A percentile compares a stretch with the other conserved stretches of the same genome.
Evolutionary conservation across 2,888 invertebrate species (phyloP).

Genomic region (Drosophila pseudotalamancana): DNA sequence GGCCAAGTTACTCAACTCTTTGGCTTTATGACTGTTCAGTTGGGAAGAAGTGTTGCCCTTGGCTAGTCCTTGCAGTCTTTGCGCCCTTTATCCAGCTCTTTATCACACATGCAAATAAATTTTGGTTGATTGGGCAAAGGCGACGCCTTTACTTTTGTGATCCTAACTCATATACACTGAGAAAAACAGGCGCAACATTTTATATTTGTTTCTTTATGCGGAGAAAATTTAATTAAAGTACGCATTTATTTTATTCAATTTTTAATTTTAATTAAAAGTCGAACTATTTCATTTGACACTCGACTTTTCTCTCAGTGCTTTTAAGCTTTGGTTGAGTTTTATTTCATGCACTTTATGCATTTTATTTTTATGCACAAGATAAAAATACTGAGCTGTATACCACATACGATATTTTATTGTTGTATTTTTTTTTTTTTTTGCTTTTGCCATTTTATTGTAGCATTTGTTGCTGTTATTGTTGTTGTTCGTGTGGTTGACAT

Average conservation of each 20-base stretch:
- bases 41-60: background rate
- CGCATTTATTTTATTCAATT: background rate
- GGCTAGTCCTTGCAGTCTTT: background rate
- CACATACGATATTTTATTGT: conserved; percentile 61
- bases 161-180: conserved; percentile 23
- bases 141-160: conserved; percentile 32
- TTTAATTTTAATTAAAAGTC: too few relatives aligned
- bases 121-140: conserved; percentile 28
- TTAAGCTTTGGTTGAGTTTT: conserved; percentile 11
- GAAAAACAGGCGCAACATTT: background rate
- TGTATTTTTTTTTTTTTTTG: conserved; percentile 54
- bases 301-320: conserved; percentile 21
- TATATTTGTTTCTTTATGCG: background rate
- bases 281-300: too few relatives aligned
- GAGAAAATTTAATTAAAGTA: too few relatives aligned
- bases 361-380: conserved; percentile 40
- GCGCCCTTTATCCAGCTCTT: background rate
- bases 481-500: conserved; percentile 51
- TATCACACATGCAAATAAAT: conserved; percentile 51
- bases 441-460: conserved; percentile 56
- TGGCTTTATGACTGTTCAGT: conserved; percentile 15
- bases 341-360: conserved; percentile 2
- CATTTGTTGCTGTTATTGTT: conserved; percentile 31
- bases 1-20: conserved; percentile 36
- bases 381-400: conserved; percentile 25